phyloP scores from a whole-genome alignment of 2,113 vertebrate genomes.

The Tetrao urogallus region DNA sequence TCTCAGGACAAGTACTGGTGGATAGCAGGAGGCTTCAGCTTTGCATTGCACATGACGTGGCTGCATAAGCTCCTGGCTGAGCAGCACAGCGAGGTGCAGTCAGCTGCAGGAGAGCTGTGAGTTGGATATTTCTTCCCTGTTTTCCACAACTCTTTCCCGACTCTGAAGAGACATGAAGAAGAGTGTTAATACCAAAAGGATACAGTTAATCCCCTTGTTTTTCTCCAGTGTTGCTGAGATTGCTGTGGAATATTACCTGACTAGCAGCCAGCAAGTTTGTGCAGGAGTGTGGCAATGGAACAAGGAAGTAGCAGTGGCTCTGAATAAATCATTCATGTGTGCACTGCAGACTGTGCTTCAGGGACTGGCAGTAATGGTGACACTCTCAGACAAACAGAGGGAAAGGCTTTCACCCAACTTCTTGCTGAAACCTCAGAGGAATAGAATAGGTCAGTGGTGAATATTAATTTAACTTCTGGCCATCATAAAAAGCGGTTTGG shows the following conservation, averaged over 20 bases:
- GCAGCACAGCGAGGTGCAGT: neutral
- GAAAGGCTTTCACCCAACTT: slow-evolving; percentile 78
- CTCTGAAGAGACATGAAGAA: neutral
- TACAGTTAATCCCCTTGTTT: neutral
- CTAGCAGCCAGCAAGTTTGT: slow-evolving; percentile 44
- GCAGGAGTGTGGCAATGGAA: slow-evolving; percentile 58
- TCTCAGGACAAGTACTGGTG: neutral
- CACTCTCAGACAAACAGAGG: slow-evolving; percentile 65
- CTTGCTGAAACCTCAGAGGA: slow-evolving; percentile 76
- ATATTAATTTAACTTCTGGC: slow-evolving; percentile 80
- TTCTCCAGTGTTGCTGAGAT: neutral
- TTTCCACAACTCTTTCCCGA: slow-evolving; percentile 34
- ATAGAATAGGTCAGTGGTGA: slow-evolving; percentile 80
- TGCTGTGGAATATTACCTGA: slow-evolving; percentile 42
- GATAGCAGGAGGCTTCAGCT: slow-evolving; percentile 1
- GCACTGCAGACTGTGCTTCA: slow-evolving; percentile 65
- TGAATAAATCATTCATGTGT: slow-evolving; percentile 75
- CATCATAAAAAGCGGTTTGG: slow-evolving; percentile 78
- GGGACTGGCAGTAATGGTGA: slow-evolving; percentile 52
- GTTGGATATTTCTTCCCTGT: slow-evolving; percentile 7
- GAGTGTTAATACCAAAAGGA: slow-evolving; percentile 27
- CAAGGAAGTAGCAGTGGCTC: slow-evolving; percentile 56
- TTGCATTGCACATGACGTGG: slow-evolving; percentile 35
- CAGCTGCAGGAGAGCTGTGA: slow-evolving; percentile 4
- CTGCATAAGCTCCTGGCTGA: slow-evolving; percentile 35